A percentile compares a stretch with the other conserved stretches of the same genome.
These are phyloP conservation scores for Coleophora flavipennella DNA, from an alignment of 2,888 invertebrate genomes.

Conservation along the genomic window DNA sequence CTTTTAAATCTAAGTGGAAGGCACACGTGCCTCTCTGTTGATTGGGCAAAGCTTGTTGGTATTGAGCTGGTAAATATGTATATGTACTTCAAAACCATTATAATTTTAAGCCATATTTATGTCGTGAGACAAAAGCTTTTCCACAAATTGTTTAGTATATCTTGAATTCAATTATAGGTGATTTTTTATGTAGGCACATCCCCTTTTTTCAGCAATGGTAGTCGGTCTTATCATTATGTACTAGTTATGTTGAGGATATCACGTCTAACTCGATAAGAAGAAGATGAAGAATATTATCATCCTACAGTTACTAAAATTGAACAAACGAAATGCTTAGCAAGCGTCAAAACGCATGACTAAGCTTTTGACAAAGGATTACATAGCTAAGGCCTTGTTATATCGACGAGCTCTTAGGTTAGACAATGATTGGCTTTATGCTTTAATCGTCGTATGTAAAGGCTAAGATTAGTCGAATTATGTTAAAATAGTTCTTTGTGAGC, in stretches of 20 bases:
- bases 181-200: too few species aligned
- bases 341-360: too few species aligned
- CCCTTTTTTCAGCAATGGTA: constrained; percentile 25
- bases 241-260: too few species aligned
- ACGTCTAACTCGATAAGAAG: too few species aligned
- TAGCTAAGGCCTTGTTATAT: constrained; percentile 27
- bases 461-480: constrained; percentile 50
- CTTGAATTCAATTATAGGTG: too few species aligned
- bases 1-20: constrained; percentile 13
- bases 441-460: constrained; percentile 37
- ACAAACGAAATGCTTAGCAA: neutral
- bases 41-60: constrained; percentile 21
- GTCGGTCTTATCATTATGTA: constrained; percentile 1
- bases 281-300: too few species aligned
- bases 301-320: constrained; percentile 5
- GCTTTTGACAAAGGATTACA: constrained; percentile 23
- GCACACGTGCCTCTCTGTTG: too few species aligned
- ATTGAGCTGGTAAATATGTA: constrained; percentile 26
- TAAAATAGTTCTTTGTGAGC: constrained; percentile 52
- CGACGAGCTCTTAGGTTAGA: constrained; percentile 36
- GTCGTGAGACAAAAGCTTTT: too few species aligned
- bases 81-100: too few species aligned
- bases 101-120: too few species aligned
- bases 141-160: too few species aligned
- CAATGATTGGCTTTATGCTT: constrained; percentile 37